Conservation (phyloP, 2,888 invertebrate genomes). For the Byasa hedistus region DNA sequence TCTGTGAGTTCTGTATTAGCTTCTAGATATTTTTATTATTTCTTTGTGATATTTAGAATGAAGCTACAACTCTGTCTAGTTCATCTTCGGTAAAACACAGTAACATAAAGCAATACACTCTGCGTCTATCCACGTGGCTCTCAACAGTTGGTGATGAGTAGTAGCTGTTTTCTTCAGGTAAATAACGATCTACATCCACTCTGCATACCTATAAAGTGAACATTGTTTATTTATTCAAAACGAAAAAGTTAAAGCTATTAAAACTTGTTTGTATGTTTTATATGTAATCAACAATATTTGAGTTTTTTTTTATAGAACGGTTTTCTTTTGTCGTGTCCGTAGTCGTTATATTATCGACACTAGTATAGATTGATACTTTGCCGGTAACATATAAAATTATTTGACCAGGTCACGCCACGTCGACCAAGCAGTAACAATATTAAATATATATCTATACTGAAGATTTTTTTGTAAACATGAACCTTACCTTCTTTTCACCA, state of each 20-base stretch:
- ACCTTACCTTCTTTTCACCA: slow-evolving; percentile 52
- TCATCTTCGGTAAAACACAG: slow-evolving; percentile 71
- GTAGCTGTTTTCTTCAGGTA: slow-evolving; percentile 60
- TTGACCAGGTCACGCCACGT: not conserved
- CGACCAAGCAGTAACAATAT: too few species aligned
- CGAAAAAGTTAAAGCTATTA: too few species aligned
- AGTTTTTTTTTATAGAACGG: too few species aligned
- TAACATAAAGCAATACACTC: slow-evolving; percentile 67
- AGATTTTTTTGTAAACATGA: not conserved
- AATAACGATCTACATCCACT: slow-evolving; percentile 56
- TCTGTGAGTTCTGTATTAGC: not conserved
- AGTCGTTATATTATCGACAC: too few species aligned
- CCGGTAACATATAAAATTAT: not conserved
- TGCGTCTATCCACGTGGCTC: slow-evolving; percentile 57
- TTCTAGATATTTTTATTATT: not conserved
- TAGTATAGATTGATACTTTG: not conserved
- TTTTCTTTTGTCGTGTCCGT: too few species aligned
- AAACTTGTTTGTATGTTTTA: too few species aligned
- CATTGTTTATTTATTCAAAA: not conserved
- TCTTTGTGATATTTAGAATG: slow-evolving; percentile 46
- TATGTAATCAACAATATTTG: too few species aligned
- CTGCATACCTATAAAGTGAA: slow-evolving; percentile 50
- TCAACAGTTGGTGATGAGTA: slow-evolving; percentile 45
- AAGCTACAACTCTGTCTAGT: slow-evolving; percentile 61
- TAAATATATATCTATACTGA: too few species aligned